These are phyloP conservation scores for Ephialtes manifestator DNA, from an alignment of 2,888 invertebrate genomes.

Conservation along the genomic window DNA sequence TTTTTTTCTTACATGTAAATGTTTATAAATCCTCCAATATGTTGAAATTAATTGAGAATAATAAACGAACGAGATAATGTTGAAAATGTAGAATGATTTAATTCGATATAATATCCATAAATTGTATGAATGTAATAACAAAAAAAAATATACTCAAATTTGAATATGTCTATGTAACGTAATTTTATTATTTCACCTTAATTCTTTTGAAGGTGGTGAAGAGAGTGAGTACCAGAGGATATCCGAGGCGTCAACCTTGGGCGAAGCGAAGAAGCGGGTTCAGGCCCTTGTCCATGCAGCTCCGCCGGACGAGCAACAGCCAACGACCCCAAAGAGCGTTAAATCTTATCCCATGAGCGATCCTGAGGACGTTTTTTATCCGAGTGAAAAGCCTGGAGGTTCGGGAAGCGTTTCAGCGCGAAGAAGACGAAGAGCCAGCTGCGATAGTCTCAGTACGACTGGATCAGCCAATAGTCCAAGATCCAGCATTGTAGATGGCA, in stretches of 20 bases:
- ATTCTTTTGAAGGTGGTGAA: constrained; percentile 76
- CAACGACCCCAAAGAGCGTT: constrained; percentile 75
- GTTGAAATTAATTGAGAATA: too few relatives aligned
- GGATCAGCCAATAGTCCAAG: constrained; percentile 87
- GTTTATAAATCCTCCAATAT: too few relatives aligned
- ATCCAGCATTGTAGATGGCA: constrained; percentile 87
- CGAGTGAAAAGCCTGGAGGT: constrained; percentile 70
- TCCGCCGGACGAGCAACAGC: constrained; percentile 79
- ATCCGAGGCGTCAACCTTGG: constrained; percentile 86
- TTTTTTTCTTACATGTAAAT: too few relatives aligned
- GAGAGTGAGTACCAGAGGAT: constrained; percentile 88
- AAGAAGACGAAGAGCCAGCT: constrained; percentile 86
- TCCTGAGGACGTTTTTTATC: constrained; percentile 88
- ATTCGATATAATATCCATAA: too few relatives aligned
- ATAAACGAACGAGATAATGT: too few relatives aligned
- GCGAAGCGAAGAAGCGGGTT: constrained; percentile 85
- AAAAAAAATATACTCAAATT: neutral
- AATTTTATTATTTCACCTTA: too few relatives aligned
- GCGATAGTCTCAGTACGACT: constrained; percentile 87
- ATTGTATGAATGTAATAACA: neutral
- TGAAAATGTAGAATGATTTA: too few relatives aligned
- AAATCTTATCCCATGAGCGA: constrained; percentile 88
- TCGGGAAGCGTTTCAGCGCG: constrained; percentile 68
- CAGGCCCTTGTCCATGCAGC: constrained; percentile 87
- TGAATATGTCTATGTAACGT: neutral